Evolutionary conservation across 2,888 invertebrate genomes (phyloP).

Genomic region (Mallateleia sp.): DNA sequence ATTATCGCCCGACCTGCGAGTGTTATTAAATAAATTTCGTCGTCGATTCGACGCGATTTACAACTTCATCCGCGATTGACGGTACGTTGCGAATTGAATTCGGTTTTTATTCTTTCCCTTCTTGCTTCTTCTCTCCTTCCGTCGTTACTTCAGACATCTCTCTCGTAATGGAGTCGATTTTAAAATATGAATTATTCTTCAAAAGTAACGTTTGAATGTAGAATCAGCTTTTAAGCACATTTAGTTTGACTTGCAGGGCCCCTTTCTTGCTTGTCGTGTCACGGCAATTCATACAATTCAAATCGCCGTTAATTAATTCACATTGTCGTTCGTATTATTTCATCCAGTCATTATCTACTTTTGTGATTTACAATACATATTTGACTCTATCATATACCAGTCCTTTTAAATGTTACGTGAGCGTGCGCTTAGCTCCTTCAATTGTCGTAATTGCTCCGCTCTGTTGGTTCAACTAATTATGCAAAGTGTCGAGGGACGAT

Average conservation of each 20-base stretch:
- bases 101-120: background rate
- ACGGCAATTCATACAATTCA: constrained; percentile 37
- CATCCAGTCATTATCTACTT: constrained; percentile 45
- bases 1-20: constrained; percentile 35
- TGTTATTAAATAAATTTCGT: constrained; percentile 34
- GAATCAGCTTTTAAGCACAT: constrained; percentile 29
- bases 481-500: constrained; percentile 63
- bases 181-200: constrained; percentile 51
- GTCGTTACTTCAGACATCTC: background rate
- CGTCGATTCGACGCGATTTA: background rate
- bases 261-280: background rate
- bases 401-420: constrained; percentile 51
- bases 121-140: background rate
- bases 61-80: constrained; percentile 9
- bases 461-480: constrained; percentile 79
- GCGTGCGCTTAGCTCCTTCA: constrained; percentile 33
- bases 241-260: constrained; percentile 36
- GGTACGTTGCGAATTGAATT: background rate
- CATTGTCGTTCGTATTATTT: constrained; percentile 43
- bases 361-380: constrained; percentile 52
- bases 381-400: constrained; percentile 10
- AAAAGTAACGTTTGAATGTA: constrained; percentile 41
- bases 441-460: constrained; percentile 78
- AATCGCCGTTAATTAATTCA: constrained; percentile 57
- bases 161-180: constrained; percentile 20